phyloP scores from a whole-genome alignment of 1,140 invertebrate species.

The Dreissena rostriformis region DNA sequence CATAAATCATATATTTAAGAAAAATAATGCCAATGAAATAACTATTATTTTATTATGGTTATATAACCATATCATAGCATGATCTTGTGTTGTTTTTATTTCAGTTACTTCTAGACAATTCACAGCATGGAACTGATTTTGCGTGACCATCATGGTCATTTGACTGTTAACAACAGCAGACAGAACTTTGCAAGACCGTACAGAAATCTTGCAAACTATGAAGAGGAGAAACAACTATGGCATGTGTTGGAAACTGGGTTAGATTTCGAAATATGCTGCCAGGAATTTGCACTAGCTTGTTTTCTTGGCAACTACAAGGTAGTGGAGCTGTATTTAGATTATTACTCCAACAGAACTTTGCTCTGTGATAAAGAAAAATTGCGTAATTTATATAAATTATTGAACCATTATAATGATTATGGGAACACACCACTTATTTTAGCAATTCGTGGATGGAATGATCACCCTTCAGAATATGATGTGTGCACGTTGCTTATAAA shows the following conservation, averaged over 20 bases:
- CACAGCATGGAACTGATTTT: too few relatives aligned
- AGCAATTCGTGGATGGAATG: conserved; percentile 51
- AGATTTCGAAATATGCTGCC: not conserved
- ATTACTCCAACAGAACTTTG: not conserved
- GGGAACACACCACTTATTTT: conserved; percentile 67
- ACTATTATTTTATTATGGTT: too few relatives aligned
- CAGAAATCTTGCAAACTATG: not conserved
- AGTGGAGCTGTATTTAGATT: not conserved
- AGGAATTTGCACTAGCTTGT: not conserved
- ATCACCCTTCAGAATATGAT: too few relatives aligned
- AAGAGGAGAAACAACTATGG: not conserved
- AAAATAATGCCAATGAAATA: too few relatives aligned
- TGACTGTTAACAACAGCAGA: too few relatives aligned
- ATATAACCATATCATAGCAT: too few relatives aligned
- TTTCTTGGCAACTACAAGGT: not conserved
- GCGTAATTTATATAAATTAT: not conserved
- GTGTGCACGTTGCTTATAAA: not conserved
- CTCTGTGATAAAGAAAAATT: not conserved
- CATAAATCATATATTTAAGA: too few relatives aligned
- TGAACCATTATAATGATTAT: conserved; percentile 56
- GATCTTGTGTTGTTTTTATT: too few relatives aligned
- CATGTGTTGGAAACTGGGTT: not conserved
- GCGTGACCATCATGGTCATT: too few relatives aligned
- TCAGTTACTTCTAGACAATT: too few relatives aligned
- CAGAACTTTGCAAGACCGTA: too few relatives aligned